Evolutionary conservation across 1,140 invertebrate genomes (phyloP).

Genomic region (Solenopsis invicta): DNA sequence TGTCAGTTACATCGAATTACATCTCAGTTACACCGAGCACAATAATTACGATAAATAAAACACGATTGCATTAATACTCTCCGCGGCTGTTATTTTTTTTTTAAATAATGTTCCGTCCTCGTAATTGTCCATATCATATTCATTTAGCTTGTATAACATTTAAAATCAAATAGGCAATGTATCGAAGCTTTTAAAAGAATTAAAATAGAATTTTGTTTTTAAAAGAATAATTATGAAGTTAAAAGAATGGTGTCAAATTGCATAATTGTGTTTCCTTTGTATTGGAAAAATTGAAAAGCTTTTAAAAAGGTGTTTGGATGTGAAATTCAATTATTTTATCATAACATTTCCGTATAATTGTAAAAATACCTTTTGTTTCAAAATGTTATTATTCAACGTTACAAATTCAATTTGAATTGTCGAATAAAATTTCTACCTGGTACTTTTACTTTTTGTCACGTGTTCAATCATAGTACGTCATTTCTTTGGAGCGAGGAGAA

Average conservation of each 20-base stretch:
- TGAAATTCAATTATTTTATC: constrained; percentile 13
- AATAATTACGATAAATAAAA: constrained; percentile 36
- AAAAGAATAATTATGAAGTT: neutral
- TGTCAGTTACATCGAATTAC: neutral
- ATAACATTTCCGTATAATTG: neutral
- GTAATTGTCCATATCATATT: too few species aligned
- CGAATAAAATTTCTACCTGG: constrained; percentile 16
- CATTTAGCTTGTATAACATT: neutral
- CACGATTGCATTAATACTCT: constrained; percentile 1
- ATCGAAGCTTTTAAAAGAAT: neutral
- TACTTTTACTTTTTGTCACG: constrained; percentile 31
- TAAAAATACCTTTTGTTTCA: neutral
- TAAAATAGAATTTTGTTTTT: constrained; percentile 8
- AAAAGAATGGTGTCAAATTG: neutral
- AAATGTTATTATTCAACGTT: constrained; percentile 5
- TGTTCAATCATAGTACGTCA: constrained; percentile 45
- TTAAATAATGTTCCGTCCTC: neutral
- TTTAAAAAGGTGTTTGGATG: neutral
- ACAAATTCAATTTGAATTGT: constrained; percentile 29
- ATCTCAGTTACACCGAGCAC: neutral
- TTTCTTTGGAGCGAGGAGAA: constrained; percentile 36
- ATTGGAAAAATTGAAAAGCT: neutral
- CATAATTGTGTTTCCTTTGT: neutral
- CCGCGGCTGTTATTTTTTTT: neutral
- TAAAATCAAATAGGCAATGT: neutral